phyloP scores from a whole-genome alignment of 2,113 vertebrate species.

The Lepus timidus region DNA sequence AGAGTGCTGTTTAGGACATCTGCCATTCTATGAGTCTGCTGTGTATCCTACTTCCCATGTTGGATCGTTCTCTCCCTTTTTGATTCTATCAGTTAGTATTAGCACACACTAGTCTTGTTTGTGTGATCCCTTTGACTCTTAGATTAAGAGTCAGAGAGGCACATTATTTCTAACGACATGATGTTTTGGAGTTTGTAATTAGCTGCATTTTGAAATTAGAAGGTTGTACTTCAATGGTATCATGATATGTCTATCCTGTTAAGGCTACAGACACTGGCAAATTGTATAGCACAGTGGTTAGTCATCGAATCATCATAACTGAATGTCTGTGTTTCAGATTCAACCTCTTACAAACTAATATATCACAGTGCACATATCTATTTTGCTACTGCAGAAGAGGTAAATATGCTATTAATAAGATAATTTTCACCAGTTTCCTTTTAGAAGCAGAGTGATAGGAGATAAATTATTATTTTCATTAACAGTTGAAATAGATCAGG shows the following conservation, averaged over 20 bases:
- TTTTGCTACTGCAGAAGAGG: not conserved
- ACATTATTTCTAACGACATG: not conserved
- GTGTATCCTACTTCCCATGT: too few species aligned
- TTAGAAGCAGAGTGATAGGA: not conserved
- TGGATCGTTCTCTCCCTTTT: too few species aligned
- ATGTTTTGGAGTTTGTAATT: not conserved
- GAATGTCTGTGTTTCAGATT: not conserved
- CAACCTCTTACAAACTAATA: not conserved
- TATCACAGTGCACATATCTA: too few species aligned
- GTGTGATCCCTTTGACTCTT: too few species aligned
- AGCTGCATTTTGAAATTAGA: not conserved
- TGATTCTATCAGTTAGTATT: too few species aligned
- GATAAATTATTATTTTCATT: not conserved
- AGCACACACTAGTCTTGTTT: too few species aligned
- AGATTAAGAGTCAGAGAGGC: too few species aligned
- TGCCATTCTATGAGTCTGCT: too few species aligned
- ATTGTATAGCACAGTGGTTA: not conserved
- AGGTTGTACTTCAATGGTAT: not conserved
- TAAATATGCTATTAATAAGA: not conserved
- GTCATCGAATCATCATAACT: not conserved
- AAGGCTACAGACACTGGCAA: too few species aligned
- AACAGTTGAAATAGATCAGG: not conserved
- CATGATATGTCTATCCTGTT: too few species aligned
- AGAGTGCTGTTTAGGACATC: too few species aligned
- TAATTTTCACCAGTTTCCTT: not conserved